Base-by-base conservation (phyloP, 2,113 vertebrate genomes). In the Scomber colias region DNA sequence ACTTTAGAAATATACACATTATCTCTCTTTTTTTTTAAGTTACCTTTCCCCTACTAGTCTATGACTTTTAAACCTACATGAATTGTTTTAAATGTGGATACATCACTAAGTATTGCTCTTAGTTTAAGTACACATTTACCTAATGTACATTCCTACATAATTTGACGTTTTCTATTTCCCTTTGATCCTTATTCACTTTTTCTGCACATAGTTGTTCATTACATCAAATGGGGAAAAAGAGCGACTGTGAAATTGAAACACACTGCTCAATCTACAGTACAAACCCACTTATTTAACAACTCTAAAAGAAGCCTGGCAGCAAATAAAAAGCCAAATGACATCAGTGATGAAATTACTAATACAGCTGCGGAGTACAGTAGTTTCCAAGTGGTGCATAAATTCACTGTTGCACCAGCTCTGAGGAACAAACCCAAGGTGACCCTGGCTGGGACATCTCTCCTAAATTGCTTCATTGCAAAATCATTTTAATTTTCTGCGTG, bases 401-500 rank as follows among this genome's bases (percentile, higher is more conserved):
- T 79, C 79, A 60, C 55, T 4, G 46, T 81, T 24, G 49, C 77
- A 79, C 71, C 13, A 0, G 54, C 86, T 88, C 82, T 5, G 56
- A 84, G 40, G 54, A 81, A 87, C 69, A 81, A 61, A 70, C 49
- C 73, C 92, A 93, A 93, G 92, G 89, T 92, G 90, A 94, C 92
- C 92, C 40, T 15, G 45, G 40, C 81, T 63, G 73, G 87, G 84
- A 83, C 83, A 76, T 87, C 76, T 75, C 63, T 83, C 7, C 56
- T 64, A 87, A 90, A 93, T 82, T 91, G 90, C 92, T 91, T 92
- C 86, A 90, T 85, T 90, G 92, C 91, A 92, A 89, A 94, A 93
- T 89, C 66, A 82, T 91, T 92, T 93, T 88, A 84, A 93, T 91
- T 90, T 90, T 92, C 81, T 85, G 79, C 56, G 57, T 85, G 83